Evolutionary conservation across 2,888 invertebrate species (phyloP), one percentile per base, ranked within the genome.

Genomic region (Drosophila melanosoma): DNA sequence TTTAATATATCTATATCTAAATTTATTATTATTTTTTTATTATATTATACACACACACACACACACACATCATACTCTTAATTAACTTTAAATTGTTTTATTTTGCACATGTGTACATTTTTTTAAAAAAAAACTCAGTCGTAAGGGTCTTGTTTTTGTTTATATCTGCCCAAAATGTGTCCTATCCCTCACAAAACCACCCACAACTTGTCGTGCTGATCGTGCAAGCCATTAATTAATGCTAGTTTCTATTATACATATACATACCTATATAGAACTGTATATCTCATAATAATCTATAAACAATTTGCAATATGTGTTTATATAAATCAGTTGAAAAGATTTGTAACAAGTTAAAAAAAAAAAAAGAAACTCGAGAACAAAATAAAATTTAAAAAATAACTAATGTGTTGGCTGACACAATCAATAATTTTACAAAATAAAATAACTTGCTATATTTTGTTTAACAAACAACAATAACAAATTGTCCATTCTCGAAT

Each of bases 271-370:
- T 49, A 70, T 63, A 56, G 59, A 67, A 74, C 53, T 69, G 74
- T 87, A 87, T 87, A 83, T 76, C 72, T 79, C 74, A 62, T 68
- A 60, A 73, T 70, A 65, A 70, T 82, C 62, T 65, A 68, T 84
- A 62, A 77, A 69, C 68, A 69, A 76, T 38, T 72, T 84, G 90
- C 89, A 89, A 89, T 86, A 80, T 77, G 73, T 87, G 76, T 89
- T 71, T 74, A 80, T 69, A 85, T 68, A 66, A 76, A 72, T 70
- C 69, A 72, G 79, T 85, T 77, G 35, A 69, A 60, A 66, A 57
- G 56, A 45, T 76, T 71, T 56, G 45, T 74, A 76, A 45, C 45
- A 4, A 63, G 32, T 45, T 51, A 67, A 29, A 52, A 59, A 64
- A 58, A 42, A 23, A 33, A 26, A 26, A 2, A 23, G n/a, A n/a